Conservation (phyloP, 2,113 vertebrate genomes). For the Ceratotherium simum region DNA sequence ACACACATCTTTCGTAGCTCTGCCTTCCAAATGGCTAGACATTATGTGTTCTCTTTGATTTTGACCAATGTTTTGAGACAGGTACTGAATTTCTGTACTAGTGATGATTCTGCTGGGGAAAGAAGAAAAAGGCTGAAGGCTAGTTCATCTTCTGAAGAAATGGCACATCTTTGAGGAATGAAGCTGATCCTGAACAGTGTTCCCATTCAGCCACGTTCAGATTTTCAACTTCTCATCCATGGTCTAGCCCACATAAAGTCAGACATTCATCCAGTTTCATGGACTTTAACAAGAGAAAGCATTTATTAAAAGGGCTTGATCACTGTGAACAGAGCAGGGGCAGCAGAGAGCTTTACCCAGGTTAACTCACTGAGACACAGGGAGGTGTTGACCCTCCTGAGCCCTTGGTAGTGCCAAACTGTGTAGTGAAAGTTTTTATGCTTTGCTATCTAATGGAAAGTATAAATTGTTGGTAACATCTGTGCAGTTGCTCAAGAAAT, state of each 20-base stretch:
- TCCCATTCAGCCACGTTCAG: accelerated
- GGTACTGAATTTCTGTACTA: not conserved
- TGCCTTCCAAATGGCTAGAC: not conserved
- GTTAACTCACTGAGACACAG: not conserved
- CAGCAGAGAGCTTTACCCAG: not conserved
- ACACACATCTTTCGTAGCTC: not conserved
- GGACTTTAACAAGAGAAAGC: not conserved
- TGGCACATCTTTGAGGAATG: too few species aligned
- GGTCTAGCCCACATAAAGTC: too few species aligned
- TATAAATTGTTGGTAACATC: not conserved
- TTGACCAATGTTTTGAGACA: not conserved
- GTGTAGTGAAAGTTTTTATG: not conserved
- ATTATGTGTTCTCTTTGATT: not conserved
- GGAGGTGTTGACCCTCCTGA: not conserved
- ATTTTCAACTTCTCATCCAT: not conserved
- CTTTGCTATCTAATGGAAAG: not conserved
- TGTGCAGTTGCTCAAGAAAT: not conserved
- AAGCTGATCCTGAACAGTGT: too few species aligned
- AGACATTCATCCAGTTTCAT: not conserved
- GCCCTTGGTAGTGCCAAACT: too few species aligned
- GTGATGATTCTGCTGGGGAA: not conserved
- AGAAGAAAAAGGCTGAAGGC: not conserved
- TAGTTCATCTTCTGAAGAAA: not conserved
- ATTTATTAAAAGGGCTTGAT: too few species aligned
- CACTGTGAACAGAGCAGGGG: not conserved